These are phyloP conservation scores for Pollachius pollachius DNA, from an alignment of 2,113 vertebrate species.

Conservation along the genomic window DNA sequence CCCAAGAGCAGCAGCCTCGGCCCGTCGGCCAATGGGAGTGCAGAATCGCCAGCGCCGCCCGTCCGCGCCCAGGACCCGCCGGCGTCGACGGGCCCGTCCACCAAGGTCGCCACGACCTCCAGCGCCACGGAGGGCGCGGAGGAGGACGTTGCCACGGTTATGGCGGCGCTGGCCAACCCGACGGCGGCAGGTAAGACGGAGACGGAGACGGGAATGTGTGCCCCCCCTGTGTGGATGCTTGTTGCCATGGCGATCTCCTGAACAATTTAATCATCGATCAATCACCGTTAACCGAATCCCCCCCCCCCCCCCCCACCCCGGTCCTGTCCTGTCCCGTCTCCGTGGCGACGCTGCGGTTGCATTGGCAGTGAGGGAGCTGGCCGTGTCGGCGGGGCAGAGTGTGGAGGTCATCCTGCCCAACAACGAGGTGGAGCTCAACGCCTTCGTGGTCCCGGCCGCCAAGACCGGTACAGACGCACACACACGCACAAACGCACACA, in stretches of 20 bases:
- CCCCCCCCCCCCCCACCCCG: too few relatives aligned
- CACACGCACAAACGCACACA: too few relatives aligned
- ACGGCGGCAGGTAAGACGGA: constrained; percentile 60
- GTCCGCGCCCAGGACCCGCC: constrained; percentile 47
- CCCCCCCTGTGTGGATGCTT: background rate
- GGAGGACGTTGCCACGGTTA: constrained; percentile 8
- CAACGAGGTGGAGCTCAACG: constrained; percentile 89
- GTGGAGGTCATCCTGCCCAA: constrained; percentile 90
- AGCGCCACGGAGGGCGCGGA: constrained; percentile 44
- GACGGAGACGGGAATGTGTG: background rate
- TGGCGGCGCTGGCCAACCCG: constrained; percentile 20
- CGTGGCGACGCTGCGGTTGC: constrained; percentile 6
- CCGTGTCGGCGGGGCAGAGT: constrained; percentile 91
- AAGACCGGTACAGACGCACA: constrained; percentile 64
- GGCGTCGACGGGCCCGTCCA: constrained; percentile 7
- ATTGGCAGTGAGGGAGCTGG: constrained; percentile 78
- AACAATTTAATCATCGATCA: too few relatives aligned
- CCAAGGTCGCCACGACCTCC: constrained; percentile 28
- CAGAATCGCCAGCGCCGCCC: constrained; percentile 1
- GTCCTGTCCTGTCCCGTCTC: background rate
- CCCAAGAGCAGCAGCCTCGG: constrained; percentile 29
- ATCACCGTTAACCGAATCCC: background rate
- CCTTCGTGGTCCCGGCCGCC: constrained; percentile 82
- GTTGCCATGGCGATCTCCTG: background rate
- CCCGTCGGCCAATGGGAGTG: constrained; percentile 35